phyloP scores from a whole-genome alignment of 1,140 invertebrate species.

The Calliphora vicina region DNA sequence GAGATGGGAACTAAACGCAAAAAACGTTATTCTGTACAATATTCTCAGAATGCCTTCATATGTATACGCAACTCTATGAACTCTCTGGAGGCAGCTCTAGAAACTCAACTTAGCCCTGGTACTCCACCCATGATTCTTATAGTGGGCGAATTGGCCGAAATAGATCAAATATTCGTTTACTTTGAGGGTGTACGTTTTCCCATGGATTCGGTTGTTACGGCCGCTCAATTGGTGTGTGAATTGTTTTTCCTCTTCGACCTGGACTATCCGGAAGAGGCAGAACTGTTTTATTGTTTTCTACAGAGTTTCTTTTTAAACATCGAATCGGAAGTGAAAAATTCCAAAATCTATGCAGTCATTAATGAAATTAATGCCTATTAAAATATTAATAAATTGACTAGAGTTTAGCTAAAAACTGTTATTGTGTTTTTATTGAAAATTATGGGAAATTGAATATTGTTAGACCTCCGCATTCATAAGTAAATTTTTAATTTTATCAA shows the following conservation, averaged over 20 bases:
- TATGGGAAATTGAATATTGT: no score
- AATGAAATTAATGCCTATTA: slow-evolving; percentile 21
- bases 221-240: neutral
- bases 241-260: slow-evolving; percentile 4
- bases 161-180: neutral
- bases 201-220: neutral
- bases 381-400: neutral
- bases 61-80: neutral
- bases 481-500: no score
- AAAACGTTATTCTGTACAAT: slow-evolving; percentile 2
- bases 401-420: neutral
- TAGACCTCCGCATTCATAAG: no score
- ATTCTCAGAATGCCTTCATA: neutral
- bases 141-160: neutral
- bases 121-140: neutral
- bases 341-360: neutral
- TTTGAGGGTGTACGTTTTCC: neutral
- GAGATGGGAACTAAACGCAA: neutral
- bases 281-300: neutral
- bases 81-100: neutral
- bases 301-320: slow-evolving; percentile 5
- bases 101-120: no score
- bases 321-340: neutral
- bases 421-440: neutral
- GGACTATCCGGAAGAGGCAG: neutral